Conservation (phyloP, 2,797 vertebrate genomes). For the Sebastes umbrosus region DNA sequence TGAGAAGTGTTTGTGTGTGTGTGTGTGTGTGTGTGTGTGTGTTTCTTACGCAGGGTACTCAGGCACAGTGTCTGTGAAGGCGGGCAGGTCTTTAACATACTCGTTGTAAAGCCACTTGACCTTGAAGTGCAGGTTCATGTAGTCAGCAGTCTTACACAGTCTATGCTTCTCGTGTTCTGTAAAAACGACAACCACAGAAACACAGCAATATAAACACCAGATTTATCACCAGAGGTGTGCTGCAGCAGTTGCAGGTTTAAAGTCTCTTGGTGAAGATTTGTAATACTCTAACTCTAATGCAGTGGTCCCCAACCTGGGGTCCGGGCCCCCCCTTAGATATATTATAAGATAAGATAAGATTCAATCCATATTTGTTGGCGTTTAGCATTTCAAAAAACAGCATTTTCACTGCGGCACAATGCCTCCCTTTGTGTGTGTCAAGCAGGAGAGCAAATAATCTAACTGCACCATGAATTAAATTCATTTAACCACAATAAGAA, state of each 20-base stretch:
- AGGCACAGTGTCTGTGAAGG: constrained; percentile 86
- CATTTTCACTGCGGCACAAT: no score
- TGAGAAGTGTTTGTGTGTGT: neutral
- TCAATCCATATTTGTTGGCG: no score
- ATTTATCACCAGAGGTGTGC: neutral
- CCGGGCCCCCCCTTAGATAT: no score
- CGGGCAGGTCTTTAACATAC: constrained; percentile 88
- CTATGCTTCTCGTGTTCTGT: constrained; percentile 94
- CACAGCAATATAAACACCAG: neutral
- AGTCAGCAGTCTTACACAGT: constrained; percentile 93
- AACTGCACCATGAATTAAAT: no score
- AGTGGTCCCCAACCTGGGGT: no score
- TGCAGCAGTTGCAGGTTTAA: neutral
- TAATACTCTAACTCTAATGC: neutral
- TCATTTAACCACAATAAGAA: no score
- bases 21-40: neutral
- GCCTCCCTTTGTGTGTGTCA: no score
- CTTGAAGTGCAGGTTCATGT: constrained; percentile 99
- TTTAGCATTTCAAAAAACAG: no score
- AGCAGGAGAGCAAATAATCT: no score
- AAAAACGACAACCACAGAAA: neutral
- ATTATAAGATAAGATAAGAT: no score
- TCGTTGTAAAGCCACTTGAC: constrained; percentile 98
- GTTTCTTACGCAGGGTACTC: constrained; percentile 92
- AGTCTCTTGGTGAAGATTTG: neutral